phyloP scores from a whole-genome alignment of 1,140 invertebrate genomes.

The Ceratosolen solmsi region DNA sequence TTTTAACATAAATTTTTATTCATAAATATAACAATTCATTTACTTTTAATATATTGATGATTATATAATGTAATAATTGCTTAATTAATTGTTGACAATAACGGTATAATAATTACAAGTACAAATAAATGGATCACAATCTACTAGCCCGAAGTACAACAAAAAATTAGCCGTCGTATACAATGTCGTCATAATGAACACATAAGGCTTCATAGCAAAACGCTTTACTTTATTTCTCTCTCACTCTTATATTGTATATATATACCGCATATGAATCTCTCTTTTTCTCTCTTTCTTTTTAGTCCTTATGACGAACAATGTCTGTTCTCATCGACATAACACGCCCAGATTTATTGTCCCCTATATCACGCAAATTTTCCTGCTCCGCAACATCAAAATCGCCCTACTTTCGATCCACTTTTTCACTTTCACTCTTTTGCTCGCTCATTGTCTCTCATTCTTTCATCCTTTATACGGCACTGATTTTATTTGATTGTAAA shows the following conservation, averaged over 20 bases:
- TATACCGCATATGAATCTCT: too few species aligned
- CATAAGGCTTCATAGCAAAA: constrained; percentile 11
- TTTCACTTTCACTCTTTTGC: not conserved
- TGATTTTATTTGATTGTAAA: not conserved
- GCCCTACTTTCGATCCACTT: not conserved
- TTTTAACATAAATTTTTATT: too few species aligned
- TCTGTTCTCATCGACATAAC: too few species aligned
- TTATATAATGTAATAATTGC: not conserved
- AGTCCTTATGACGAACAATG: too few species aligned
- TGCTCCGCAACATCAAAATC: not conserved
- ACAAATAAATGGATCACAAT: not conserved
- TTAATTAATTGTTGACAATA: not conserved
- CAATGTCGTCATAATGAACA: constrained; percentile 14
- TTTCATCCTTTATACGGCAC: not conserved
- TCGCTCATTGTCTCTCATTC: not conserved
- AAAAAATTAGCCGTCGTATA: not conserved
- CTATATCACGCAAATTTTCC: constrained; percentile 15
- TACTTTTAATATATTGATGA: too few species aligned
- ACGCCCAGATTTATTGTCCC: not conserved
- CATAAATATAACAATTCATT: too few species aligned
- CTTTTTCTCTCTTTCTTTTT: too few species aligned
- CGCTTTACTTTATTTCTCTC: not conserved
- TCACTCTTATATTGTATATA: too few species aligned
- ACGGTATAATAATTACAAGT: not conserved
- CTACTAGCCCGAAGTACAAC: not conserved